phyloP scores from a whole-genome alignment of 2,888 invertebrate species.

The Dryococelus australis region DNA sequence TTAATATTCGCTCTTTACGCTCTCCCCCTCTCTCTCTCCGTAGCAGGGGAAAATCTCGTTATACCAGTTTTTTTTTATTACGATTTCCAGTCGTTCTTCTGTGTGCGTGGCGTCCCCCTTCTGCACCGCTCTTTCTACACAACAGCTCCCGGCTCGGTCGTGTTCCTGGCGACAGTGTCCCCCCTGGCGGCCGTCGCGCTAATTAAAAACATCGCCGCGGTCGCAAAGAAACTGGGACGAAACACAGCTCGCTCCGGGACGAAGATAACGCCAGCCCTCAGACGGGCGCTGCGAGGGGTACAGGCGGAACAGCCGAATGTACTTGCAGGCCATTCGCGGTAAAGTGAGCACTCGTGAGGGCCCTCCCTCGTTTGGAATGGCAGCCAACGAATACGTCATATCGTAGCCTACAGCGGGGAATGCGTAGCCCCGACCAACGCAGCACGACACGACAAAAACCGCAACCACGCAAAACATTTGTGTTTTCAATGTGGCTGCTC shows the following conservation, averaged over 20 bases:
- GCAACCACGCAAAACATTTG: no score
- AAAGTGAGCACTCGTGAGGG: no score
- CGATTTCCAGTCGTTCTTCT: constrained; percentile 41
- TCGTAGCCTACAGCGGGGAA: no score
- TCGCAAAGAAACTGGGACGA: constrained; percentile 38
- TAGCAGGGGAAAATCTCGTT: constrained; percentile 39
- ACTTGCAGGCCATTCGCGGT: no score
- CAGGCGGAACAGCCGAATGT: no score
- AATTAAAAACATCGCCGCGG: constrained; percentile 61
- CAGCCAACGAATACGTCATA: no score
- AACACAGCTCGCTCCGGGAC: neutral
- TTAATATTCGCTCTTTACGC: constrained; percentile 44
- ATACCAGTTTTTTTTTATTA: constrained; percentile 44
- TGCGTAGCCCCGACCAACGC: no score
- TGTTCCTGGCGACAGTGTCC: constrained; percentile 41
- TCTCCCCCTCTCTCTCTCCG: constrained; percentile 28
- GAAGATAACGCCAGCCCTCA: neutral
- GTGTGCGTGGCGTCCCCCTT: constrained; percentile 27
- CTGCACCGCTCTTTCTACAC: neutral
- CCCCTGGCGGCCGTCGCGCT: constrained; percentile 57
- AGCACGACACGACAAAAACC: no score
- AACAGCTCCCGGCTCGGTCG: constrained; percentile 38
- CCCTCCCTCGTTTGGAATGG: no score
- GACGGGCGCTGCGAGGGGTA: no score
- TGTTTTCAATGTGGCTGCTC: no score